Base-by-base conservation (phyloP, 2,113 vertebrate species). In the Corythoichthys intestinalis region DNA sequence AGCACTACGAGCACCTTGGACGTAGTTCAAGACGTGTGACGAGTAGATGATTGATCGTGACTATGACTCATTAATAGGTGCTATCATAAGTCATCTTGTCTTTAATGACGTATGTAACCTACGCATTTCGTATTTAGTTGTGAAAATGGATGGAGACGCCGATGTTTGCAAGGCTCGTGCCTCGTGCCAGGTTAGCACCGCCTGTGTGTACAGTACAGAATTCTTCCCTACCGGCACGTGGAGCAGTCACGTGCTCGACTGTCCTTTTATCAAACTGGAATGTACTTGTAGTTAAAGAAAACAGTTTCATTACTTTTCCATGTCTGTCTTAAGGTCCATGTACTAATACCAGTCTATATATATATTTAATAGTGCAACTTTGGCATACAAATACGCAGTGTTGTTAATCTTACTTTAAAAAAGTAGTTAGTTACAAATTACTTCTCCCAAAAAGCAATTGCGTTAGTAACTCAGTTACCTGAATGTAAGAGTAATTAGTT, bases 161-260 rank as follows among this genome's bases (percentile, higher is more conserved):
- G 46, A 37, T 49, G 34, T 37, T 35, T 52, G 54, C 61, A 28
- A 1, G 0, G 35, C 8, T 44, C 17, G 8, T 10, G 12, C 37
- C 0, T 17, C 48, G 35, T 53, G 67, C 54, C 59, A 39, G 34
- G 65, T 52, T 58, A 71, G 13, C 67, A 11, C 4, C 38, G 4
- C 15, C 47, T 52, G 57, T 47, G 56, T 60, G 58, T 60, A 28
- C 34, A 67, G 13, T 3, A 46, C 17, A 50, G 58, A 69, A 63
- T 47, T 28, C 17, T 28, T 2, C 39, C 11, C 20, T 11, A 28
- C 61, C 44, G 61, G 61, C 84, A 85, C 81, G 83, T 87, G 85
- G 52, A 53, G 39, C 41, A n/a, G 50, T 71, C 70, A 39, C 53
- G 72, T 62, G 56, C 67, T 64, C 7, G 2, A n/a, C 17, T 11